Base-by-base conservation (phyloP, 2,888 invertebrate species). In the Zaprionus bogoriensis region DNA sequence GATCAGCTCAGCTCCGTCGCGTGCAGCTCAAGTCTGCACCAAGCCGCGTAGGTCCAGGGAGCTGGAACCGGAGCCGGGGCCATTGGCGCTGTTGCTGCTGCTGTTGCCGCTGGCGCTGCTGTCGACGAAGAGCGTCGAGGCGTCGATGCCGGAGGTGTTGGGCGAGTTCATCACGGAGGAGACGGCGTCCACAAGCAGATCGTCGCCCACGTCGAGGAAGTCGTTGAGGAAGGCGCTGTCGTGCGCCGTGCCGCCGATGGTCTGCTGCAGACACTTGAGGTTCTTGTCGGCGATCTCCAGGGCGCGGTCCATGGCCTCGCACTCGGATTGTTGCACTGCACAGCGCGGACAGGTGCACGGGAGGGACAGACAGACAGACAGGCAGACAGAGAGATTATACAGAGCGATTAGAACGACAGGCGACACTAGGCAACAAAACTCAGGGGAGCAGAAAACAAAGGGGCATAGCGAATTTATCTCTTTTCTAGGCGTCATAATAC, bases 241-340 rank as follows among this genome's bases (percentile, higher is more conserved):
- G 25, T 74, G 74, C 12, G 57, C 82, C 3, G 89, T 64, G 60
- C 76, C 83, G 50, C 89, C 88, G 41, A 89, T 89, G 48, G 94
- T 94, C 90, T 94, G 94, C 88, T 95, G 94, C 79, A 95, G 90
- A 59, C 94, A 94, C 89, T 94, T 93, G 17, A 94, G 94, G 87
- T 94, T 94, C 88, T 94, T 94, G 88, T 95, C 95, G 41, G 95
- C 95, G 45, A 94, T 94, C 77, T 95, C 95, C 67, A 97, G 91
- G 6, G 97, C 97, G 62, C 97, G 94, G 88, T 97, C 97, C 79
- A 97, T 91, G 89, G 97, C 97, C 74, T 97, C 97, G 28, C 96
- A 95, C 91, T 97, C 97, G 88, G 96, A 97, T 88, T 94, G 93
- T 46, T 94, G 90, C 58, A 90, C 90, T 90, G 70, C 62, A 77